Base-by-base conservation (phyloP, 2,888 invertebrate genomes). In the Hyalella azteca region DNA sequence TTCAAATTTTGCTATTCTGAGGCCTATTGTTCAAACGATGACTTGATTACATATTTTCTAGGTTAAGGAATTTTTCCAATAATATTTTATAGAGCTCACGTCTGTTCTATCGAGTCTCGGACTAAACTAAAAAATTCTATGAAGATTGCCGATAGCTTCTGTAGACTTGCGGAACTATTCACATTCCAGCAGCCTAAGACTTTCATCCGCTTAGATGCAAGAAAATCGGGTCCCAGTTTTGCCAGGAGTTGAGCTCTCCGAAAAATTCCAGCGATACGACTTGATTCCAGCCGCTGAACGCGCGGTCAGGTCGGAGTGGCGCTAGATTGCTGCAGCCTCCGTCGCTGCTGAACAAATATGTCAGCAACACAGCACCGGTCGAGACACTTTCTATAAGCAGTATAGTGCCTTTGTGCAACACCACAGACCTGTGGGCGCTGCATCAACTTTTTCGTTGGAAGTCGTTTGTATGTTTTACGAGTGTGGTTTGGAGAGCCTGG, bases 331-430 rank as follows among this genome's bases (percentile, higher is more conserved):
- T 26, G 54, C 22, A 54, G 54, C 54, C 9, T 22, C 26, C 26
- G 26, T 26, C 26, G 54, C 36, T 15, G 19, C 36, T n/a, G 66
- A 4, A 7, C n/a, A 36, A 36, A 66, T 66, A 66, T 66, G 19
- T 66, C 36, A 36, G 29, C 36, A 15, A 66, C 36, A 66, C 54
- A 29, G 66, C 66, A 66, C 66, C 29, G 36, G 32, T 66, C 66
- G 36, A 66, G 36, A 66, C 66, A 66, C 36, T 66, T 66, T 29
- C 66, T 66, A 66, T 66, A 66, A 36, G 66, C 66, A 66, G 66
- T 66, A 66, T 66, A 66, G 36, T 36, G n/a, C 11, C 66, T 36
- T 4, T 36, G 66, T 66, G 66, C 66, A 66, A 66, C 66, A 36
- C 29, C 36, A 36, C 66, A n/a, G 36, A 11, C 66, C 36, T 45